Evolutionary conservation across 2,113 vertebrate genomes (phyloP).

Genomic region (cat (Felis catus)): DNA sequence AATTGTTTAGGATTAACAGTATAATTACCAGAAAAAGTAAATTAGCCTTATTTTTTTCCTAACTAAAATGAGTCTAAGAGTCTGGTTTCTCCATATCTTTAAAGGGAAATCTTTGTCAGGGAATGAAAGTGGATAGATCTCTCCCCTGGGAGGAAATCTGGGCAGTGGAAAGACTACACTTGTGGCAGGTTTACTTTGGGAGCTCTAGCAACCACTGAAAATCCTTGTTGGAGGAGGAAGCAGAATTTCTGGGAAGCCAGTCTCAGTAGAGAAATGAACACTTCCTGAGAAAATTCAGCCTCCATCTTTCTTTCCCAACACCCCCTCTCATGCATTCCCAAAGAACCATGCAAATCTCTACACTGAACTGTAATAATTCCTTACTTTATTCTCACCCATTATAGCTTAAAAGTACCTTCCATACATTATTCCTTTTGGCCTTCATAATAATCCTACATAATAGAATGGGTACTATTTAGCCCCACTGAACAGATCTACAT

Average conservation of each 20-base stretch:
- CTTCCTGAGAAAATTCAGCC: not conserved
- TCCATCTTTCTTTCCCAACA: not conserved
- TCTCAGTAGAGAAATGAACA: not conserved
- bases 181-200: not conserved
- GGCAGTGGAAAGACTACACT: not conserved
- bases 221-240: not conserved
- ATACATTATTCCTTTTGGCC: not conserved
- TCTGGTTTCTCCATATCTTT: not conserved
- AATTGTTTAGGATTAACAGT: not conserved
- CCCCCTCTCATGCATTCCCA: not conserved
- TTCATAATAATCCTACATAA: not conserved
- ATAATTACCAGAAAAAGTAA: conserved; percentile 3
- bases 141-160: not conserved
- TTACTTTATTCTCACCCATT: not conserved
- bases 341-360: not conserved
- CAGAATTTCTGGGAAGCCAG: not conserved
- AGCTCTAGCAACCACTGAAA: not conserved
- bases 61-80: not conserved
- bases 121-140: not conserved
- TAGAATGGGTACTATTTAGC: not conserved
- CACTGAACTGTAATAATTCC: not conserved
- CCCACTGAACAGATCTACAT: not conserved
- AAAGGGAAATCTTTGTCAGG: not conserved
- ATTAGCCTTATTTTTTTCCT: not conserved
- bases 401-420: not conserved